Percentiles rank a stretch among this genome's conserved stretches.
phyloP scores from a whole-genome alignment of 2,888 invertebrate species.

The Hesperia comma region DNA sequence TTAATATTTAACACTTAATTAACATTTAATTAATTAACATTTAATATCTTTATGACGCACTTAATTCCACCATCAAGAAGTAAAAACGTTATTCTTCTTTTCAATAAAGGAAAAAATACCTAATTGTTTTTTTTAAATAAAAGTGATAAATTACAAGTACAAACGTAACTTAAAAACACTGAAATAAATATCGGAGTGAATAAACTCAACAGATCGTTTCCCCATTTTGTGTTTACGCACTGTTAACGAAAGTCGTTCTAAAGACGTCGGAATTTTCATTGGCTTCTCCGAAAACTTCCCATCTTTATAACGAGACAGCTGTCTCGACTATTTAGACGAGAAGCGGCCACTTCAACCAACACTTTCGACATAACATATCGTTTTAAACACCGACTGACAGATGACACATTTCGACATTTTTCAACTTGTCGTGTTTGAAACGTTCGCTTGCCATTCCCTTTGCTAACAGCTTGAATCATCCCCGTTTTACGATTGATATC shows the following conservation, averaged over 20 bases:
- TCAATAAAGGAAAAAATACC: too few species aligned
- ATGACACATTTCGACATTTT: constrained; percentile 84
- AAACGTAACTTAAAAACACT: not conserved
- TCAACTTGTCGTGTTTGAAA: constrained; percentile 82
- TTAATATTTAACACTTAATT: too few species aligned
- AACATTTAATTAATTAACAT: too few species aligned
- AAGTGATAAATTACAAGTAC: not conserved
- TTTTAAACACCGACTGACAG: constrained; percentile 83
- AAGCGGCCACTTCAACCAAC: constrained; percentile 61
- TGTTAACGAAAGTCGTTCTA: constrained; percentile 37
- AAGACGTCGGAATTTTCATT: constrained; percentile 66
- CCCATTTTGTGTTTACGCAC: constrained; percentile 25
- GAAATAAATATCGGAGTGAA: constrained; percentile 23
- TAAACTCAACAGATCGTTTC: constrained; percentile 20
- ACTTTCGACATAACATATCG: constrained; percentile 81
- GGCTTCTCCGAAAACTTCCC: constrained; percentile 65
- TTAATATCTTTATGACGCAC: too few species aligned
- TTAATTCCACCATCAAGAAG: too few species aligned
- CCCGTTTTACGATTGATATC: constrained; percentile 44
- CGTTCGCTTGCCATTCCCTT: constrained; percentile 54
- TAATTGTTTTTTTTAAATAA: too few species aligned
- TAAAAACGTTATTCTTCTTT: too few species aligned
- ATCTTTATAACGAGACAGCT: constrained; percentile 70
- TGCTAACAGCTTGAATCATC: constrained; percentile 49
- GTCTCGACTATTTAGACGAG: constrained; percentile 73